These are phyloP conservation scores for Eublepharis macularius DNA, from an alignment of 2,113 vertebrate genomes.

Conservation along the genomic window DNA sequence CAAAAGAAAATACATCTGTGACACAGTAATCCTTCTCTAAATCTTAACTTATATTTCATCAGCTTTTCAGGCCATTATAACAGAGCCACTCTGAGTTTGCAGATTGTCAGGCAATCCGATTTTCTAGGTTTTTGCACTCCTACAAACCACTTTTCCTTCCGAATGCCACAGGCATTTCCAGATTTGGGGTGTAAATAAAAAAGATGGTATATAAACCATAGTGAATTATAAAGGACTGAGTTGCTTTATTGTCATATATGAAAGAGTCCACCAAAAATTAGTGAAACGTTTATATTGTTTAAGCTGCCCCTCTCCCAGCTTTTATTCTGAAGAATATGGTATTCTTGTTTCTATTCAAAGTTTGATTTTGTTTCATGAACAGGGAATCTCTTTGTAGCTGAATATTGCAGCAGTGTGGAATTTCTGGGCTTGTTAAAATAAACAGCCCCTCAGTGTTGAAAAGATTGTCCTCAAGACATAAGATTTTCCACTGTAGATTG, in stretches of 20 bases:
- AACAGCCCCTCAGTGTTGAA: constrained; percentile 62
- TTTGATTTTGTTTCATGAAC: constrained; percentile 66
- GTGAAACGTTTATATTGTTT: constrained; percentile 40
- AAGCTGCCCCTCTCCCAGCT: neutral
- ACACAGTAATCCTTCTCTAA: constrained; percentile 68
- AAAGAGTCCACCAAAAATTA: constrained; percentile 45
- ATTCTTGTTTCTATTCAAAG: constrained; percentile 43
- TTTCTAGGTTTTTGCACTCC: constrained; percentile 61
- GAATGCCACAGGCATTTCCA: constrained; percentile 51
- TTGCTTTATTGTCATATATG: constrained; percentile 53
- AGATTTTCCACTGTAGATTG: constrained; percentile 57
- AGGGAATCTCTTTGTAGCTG: constrained; percentile 69
- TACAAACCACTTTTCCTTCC: constrained; percentile 26
- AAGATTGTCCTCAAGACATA: constrained; percentile 33
- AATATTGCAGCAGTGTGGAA: constrained; percentile 68
- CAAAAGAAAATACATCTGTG: constrained; percentile 62
- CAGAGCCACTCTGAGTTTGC: constrained; percentile 70
- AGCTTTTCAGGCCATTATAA: constrained; percentile 68
- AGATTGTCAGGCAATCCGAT: constrained; percentile 70
- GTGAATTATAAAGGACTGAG: constrained; percentile 48
- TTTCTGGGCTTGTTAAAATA: constrained; percentile 73
- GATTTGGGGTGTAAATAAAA: constrained; percentile 33
- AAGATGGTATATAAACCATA: constrained; percentile 7
- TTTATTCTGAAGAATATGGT: constrained; percentile 41
- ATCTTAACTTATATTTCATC: constrained; percentile 75